Evolutionary conservation across 2,797 vertebrate genomes (phyloP), one percentile per base, ranked within the genome.

Genomic region (Aldrovandia affinis): DNA sequence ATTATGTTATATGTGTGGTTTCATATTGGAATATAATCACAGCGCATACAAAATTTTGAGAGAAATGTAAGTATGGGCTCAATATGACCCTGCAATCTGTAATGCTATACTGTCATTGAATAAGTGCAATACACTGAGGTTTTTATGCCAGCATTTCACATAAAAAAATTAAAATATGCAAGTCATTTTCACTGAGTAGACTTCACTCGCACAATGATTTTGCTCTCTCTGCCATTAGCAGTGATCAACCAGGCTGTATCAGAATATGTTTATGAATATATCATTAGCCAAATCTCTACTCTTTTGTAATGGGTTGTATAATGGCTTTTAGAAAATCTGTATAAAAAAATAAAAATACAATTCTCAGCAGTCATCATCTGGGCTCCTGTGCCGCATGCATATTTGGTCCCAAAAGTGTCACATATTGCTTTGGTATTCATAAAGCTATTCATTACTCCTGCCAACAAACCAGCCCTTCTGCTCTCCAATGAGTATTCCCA

Each of bases 391-490:
- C 14, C 42, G 15, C 42, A 80, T 57, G 30, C 44, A 52, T 36
- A 36, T 22, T 14, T 65, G 50, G 77, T 50, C 65, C 81, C 44
- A 15, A 30, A 42, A 82, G 36, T n/a, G 25, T 54, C 39, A 47
- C 81, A 70, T n/a, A 3, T 82, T 68, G 81, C 42, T 30, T 70
- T 65, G 81, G 42, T 70, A 82, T 82, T 82, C 42, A 82, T 70
- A 22, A 39, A 63, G 57, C 50, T 59, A 81, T 42, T 81, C 57
- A 81, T 63, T 59, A 39, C 80, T 81, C 54, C 18, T 81, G 80
- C 36, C 55, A 63, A 81, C 57, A 61, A n/a, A 36, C 59, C 57
- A 81, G 36, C 22, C 61, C 59, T 63, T 50, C 81, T 30, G 39
- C 81, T 50, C 33, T 7, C 54, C 28, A 18, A 54, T 30, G 12